Evolutionary conservation across 2,113 vertebrate species (phyloP).

Genomic region (Myanophis thanlyinensis): DNA sequence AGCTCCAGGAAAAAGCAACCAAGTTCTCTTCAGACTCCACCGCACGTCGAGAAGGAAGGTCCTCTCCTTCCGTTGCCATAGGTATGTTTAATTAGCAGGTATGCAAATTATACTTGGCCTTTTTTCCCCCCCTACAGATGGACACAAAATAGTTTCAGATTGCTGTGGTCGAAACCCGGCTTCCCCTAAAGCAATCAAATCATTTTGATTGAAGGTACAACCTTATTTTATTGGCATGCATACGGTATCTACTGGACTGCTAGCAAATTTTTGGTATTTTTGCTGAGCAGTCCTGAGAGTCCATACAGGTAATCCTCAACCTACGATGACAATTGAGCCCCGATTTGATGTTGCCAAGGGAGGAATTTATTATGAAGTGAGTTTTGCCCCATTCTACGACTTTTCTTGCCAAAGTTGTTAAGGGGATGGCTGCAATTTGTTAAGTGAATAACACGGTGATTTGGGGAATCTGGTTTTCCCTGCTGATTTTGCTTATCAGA

Average conservation of each 20-base stretch:
- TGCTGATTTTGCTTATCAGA: too few species aligned
- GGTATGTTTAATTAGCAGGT: background rate
- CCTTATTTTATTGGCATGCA: background rate
- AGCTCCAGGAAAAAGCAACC: conserved; percentile 42
- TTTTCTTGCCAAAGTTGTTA: too few species aligned
- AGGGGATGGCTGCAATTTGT: too few species aligned
- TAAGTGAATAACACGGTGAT: too few species aligned
- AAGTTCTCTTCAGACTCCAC: conserved; percentile 48
- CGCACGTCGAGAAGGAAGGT: conserved; percentile 42
- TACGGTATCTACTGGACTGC: background rate
- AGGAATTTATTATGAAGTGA: too few species aligned
- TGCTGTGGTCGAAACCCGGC: background rate
- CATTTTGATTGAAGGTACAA: background rate
- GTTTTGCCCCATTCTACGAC: too few species aligned
- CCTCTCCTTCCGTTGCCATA: conserved; percentile 22
- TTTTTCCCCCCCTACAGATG: background rate
- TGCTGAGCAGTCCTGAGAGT: background rate
- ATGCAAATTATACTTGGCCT: background rate
- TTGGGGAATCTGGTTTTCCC: too few species aligned
- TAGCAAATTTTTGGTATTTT: background rate
- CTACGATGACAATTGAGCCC: too few species aligned
- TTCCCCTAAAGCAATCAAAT: background rate
- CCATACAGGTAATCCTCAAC: too few species aligned
- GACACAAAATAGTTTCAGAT: background rate
- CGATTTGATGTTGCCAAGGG: too few species aligned